Percentiles rank a stretch among this genome's conserved stretches.
Conservation (phyloP, 2,113 vertebrate genomes). For the Festucalex cinctus region DNA sequence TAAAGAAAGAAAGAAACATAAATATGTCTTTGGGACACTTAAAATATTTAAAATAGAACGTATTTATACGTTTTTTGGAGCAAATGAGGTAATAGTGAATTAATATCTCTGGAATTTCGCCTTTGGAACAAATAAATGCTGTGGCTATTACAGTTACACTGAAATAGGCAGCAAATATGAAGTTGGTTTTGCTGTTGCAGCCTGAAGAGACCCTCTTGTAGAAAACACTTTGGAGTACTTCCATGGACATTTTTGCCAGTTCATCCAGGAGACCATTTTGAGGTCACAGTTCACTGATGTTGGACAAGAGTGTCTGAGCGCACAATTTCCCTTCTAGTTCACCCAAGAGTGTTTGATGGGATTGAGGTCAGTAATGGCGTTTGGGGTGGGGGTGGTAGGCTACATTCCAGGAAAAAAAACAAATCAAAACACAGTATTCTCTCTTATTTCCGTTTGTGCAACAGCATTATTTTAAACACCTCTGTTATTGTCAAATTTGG, state of each 20-base stretch:
- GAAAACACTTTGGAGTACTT: not conserved
- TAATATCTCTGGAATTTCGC: no score
- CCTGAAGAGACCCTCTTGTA: not conserved
- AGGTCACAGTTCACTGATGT: not conserved
- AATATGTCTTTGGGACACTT: no score
- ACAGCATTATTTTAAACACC: no score
- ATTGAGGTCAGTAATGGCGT: not conserved
- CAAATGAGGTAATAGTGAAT: no score
- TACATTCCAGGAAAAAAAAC: not conserved
- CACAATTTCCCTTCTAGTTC: conserved; percentile 1
- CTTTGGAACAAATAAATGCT: no score
- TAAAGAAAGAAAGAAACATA: no score
- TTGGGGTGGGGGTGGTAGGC: not conserved
- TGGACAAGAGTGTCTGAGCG: not conserved
- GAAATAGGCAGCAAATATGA: not conserved
- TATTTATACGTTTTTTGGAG: no score
- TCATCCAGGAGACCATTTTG: not conserved
- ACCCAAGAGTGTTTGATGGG: not conserved
- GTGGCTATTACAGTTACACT: no score
- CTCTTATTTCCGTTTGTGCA: no score
- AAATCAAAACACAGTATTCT: no score
- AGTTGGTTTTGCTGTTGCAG: not conserved
- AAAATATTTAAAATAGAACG: no score
- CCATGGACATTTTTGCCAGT: not conserved
- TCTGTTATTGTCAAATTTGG: no score